phyloP scores from a whole-genome alignment of 2,888 invertebrate genomes.

The Cryptophagus acutangulus region DNA sequence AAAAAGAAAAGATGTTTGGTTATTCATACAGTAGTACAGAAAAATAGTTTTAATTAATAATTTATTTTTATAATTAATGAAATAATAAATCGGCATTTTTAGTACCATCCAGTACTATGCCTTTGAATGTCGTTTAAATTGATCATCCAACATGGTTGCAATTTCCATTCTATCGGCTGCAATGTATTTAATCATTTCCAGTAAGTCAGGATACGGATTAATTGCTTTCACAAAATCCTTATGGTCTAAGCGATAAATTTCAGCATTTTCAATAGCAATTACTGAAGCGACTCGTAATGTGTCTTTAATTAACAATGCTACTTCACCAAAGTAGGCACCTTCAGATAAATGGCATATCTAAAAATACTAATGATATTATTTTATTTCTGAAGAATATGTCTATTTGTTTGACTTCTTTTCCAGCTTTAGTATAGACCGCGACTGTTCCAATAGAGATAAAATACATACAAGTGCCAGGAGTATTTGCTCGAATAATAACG shows the following conservation, averaged over 20 bases:
- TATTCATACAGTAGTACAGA: too few relatives aligned
- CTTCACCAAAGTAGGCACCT: constrained; percentile 54
- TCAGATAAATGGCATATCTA: constrained; percentile 54
- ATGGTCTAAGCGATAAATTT: constrained; percentile 45
- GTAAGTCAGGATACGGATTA: constrained; percentile 46
- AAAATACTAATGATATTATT: too few relatives aligned
- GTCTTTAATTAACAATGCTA: constrained; percentile 44
- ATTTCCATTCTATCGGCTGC: constrained; percentile 51
- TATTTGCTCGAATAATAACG: constrained; percentile 51
- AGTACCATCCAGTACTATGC: too few relatives aligned
- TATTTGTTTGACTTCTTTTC: constrained; percentile 46
- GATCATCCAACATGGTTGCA: constrained; percentile 50
- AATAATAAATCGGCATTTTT: too few relatives aligned
- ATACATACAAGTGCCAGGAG: constrained; percentile 54
- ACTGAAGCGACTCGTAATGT: constrained; percentile 43
- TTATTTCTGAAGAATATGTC: constrained; percentile 40
- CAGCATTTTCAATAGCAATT: constrained; percentile 45
- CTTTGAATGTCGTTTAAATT: too few relatives aligned
- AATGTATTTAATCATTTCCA: constrained; percentile 48
- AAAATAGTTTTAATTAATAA: too few relatives aligned
- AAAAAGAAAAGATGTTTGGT: too few relatives aligned
- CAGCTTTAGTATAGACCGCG: constrained; percentile 50
- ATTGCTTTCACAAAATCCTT: constrained; percentile 46
- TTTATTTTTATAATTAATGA: too few relatives aligned
- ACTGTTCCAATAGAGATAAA: constrained; percentile 56